Evolutionary conservation across 2,888 invertebrate genomes (phyloP).

Genomic region (Parascotia fuliginaria): DNA sequence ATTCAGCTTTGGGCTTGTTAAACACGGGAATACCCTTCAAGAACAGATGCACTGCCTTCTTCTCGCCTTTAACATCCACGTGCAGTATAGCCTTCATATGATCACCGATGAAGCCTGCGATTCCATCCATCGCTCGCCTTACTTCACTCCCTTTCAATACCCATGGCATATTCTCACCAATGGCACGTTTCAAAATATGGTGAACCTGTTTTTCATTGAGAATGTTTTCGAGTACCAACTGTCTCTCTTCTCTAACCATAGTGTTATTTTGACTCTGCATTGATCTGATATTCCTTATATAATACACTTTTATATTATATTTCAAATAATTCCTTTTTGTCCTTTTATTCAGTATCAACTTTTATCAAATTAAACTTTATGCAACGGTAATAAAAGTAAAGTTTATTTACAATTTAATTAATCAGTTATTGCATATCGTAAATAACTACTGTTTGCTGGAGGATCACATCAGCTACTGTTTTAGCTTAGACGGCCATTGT

Average conservation of each 20-base stretch:
- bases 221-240: constrained; percentile 39
- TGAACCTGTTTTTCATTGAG: constrained; percentile 54
- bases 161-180: constrained; percentile 34
- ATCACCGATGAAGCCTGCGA: constrained; percentile 70
- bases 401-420: background rate
- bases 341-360: no score
- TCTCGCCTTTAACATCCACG: constrained; percentile 36
- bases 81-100: constrained; percentile 50
- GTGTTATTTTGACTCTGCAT: constrained; percentile 5
- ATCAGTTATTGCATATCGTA: background rate
- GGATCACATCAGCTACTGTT: constrained; percentile 25
- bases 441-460: background rate
- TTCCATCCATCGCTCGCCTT: constrained; percentile 53
- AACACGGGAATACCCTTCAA: constrained; percentile 62
- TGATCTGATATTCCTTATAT: no score
- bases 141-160: constrained; percentile 21
- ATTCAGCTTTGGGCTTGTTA: constrained; percentile 65
- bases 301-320: background rate
- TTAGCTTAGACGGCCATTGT: constrained; percentile 20
- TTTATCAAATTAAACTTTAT: background rate
- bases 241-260: constrained; percentile 38
- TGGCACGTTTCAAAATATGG: constrained; percentile 42
- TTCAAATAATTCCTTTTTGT: background rate
- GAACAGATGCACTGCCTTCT: constrained; percentile 54
- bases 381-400: background rate